Evolutionary conservation across 2,888 invertebrate genomes (phyloP), one percentile per base, ranked within the genome.

Genomic region (Mimachlamys varia): DNA sequence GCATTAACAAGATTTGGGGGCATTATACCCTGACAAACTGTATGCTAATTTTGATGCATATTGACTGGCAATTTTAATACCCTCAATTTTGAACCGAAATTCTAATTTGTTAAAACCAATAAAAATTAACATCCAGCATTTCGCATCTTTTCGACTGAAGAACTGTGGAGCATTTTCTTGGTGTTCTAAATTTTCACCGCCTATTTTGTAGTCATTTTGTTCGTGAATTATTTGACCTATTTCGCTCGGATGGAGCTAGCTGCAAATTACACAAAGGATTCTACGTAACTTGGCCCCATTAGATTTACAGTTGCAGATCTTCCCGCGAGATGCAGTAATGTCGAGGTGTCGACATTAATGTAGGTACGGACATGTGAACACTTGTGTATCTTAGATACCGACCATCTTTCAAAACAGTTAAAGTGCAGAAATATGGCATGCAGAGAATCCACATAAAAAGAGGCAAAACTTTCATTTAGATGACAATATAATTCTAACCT

Each of bases 21-120:
- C 33, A 33, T 76, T 76, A 27, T 33, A 76, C 17, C 76, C 22
- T 33, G 12, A 33, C 33, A 33, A 33, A 76, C 27, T 76, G 27
- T 76, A 76, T 76, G 76, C 76, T 76, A 76, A 76, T 76, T 76
- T 76, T 76, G 76, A 76, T 33, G 76, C 33, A 76, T 33, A 76
- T 10, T 7, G 76, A 76, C 76, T 76, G 12, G 76, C 27, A 76
- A 76, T 76, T 76, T 76, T 76, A 76, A 76, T 76, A 76, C 76
- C 76, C 33, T 76, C 76, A 76, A 76, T 76, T 76, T 33, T 76
- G 76, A 76, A 76, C 76, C 33, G n/a, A 33, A 76, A 76, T 76
- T 76, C 76, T 76, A 27, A 33, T 76, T 76, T 76, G 76, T 76
- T 76, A 33, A 76, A 76, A 27, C 76, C 33, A 76, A 76, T 76